phyloP scores from a whole-genome alignment of 1,140 invertebrate genomes.

The Orchestia grillus region DNA sequence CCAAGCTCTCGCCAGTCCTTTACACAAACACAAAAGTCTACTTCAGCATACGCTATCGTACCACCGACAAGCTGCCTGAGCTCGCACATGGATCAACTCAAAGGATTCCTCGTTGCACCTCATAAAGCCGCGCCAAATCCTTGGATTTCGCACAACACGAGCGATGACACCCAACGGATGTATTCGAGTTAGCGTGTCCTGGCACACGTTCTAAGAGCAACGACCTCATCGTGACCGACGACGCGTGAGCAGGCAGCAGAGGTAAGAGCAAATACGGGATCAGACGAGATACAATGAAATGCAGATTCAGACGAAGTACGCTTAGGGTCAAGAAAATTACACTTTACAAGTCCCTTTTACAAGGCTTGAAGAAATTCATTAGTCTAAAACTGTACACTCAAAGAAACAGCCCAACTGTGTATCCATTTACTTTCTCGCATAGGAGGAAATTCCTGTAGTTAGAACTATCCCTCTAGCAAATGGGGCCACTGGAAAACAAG shows the following conservation, averaged over 20 bases:
- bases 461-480: neutral
- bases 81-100: neutral
- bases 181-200: neutral
- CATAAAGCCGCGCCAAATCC: neutral
- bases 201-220: neutral
- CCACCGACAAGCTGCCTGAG: constrained; percentile 5
- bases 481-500: neutral
- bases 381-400: neutral
- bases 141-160: neutral
- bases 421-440: neutral
- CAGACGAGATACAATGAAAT: neutral
- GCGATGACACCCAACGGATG: neutral
- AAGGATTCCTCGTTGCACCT: neutral
- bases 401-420: neutral
- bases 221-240: neutral
- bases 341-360: neutral
- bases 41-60: neutral
- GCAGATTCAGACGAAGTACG: neutral
- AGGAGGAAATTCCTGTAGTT: neutral
- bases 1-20: neutral
- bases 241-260: neutral
- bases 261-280: neutral
- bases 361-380: neutral
- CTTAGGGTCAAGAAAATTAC: neutral
- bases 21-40: neutral